Evolutionary conservation across 2,888 invertebrate genomes (phyloP).

Genomic region (Volucella bombylans): DNA sequence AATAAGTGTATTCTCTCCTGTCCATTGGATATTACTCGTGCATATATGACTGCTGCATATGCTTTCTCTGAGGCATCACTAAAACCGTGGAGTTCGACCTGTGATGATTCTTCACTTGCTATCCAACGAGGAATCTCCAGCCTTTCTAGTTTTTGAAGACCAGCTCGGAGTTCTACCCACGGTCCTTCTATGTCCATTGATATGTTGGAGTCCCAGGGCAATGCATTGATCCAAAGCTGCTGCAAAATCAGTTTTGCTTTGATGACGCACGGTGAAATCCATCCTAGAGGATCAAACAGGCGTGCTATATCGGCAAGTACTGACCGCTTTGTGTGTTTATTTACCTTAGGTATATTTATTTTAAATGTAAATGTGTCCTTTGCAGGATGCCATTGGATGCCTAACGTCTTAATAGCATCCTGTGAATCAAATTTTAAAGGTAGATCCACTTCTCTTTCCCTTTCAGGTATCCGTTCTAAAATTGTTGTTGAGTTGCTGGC

Average conservation of each 20-base stretch:
- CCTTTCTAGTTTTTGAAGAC: not conserved
- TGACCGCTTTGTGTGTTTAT: too few relatives aligned
- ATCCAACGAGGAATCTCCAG: constrained; percentile 15
- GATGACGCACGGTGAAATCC: constrained; percentile 1
- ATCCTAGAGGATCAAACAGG: too few relatives aligned
- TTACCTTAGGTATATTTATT: not conserved
- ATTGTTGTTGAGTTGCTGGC: constrained; percentile 6
- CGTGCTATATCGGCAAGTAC: too few relatives aligned
- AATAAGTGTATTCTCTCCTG: too few relatives aligned
- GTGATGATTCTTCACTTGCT: not conserved
- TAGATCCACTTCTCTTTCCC: constrained; percentile 9
- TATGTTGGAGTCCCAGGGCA: too few relatives aligned
- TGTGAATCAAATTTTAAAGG: not conserved
- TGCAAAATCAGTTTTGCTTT: too few relatives aligned
- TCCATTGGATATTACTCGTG: too few relatives aligned
- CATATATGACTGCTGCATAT: not conserved
- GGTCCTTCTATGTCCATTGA: too few relatives aligned
- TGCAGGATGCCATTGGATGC: not conserved
- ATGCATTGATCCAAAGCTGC: too few relatives aligned
- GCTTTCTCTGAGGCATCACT: not conserved
- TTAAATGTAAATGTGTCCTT: not conserved
- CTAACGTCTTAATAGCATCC: not conserved
- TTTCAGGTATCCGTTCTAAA: constrained; percentile 5
- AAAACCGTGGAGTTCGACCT: not conserved
- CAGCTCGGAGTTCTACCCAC: constrained; percentile 2